Evolutionary conservation across 1,140 invertebrate species (phyloP).

Genomic region (Alviniconcha marisindica): DNA sequence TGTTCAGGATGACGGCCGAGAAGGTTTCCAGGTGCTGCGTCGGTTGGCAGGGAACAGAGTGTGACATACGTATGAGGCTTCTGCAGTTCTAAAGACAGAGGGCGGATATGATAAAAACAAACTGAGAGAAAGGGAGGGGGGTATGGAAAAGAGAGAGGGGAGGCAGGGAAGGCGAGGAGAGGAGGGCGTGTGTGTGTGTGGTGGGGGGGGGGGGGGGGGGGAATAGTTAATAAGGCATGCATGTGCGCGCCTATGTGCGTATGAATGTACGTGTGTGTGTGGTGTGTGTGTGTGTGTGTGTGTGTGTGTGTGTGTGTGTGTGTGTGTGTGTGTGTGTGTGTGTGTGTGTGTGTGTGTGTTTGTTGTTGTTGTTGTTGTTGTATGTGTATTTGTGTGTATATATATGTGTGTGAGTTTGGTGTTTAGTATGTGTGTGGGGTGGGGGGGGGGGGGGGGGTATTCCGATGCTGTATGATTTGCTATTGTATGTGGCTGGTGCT

Average conservation of each 20-base stretch:
- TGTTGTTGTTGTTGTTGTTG: background rate
- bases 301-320: constrained; percentile 1
- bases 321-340: constrained; percentile 12
- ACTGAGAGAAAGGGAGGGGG: too few species aligned
- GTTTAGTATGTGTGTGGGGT: background rate
- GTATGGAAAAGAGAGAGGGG: too few species aligned
- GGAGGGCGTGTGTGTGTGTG: background rate
- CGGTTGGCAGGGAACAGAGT: background rate
- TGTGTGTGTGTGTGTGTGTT: background rate
- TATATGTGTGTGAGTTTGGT: background rate
- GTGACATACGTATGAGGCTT: background rate
- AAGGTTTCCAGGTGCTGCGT: background rate
- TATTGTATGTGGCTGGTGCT: too few species aligned
- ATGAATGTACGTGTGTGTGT: background rate
- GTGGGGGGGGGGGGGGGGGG: background rate
- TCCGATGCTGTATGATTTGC: too few species aligned
- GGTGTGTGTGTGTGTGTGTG: constrained; percentile 11
- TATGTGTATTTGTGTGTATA: background rate
- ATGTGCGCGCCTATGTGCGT: background rate
- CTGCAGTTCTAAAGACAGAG: too few species aligned
- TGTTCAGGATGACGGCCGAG: background rate
- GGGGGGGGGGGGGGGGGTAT: too few species aligned
- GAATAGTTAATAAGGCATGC: too few species aligned
- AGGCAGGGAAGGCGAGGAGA: too few species aligned
- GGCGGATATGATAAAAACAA: too few species aligned